A percentile compares a stretch with the other conserved stretches of the same genome.
Conservation (phyloP, 2,888 invertebrate genomes). For the Hyles lineata region DNA sequence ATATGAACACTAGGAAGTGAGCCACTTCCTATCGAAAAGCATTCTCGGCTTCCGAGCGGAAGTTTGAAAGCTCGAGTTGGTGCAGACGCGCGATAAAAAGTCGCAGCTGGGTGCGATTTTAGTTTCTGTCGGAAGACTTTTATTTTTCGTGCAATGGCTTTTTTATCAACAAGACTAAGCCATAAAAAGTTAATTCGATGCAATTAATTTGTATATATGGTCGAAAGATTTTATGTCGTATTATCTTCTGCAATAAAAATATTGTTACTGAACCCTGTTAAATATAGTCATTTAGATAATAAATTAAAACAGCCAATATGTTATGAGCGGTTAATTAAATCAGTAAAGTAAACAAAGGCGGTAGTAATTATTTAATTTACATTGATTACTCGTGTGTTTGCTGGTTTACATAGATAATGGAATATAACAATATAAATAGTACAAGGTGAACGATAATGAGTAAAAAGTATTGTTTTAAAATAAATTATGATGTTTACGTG, state of each 20-base stretch:
- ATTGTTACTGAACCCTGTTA: neutral
- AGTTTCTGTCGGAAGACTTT: neutral
- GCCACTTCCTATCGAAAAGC: conserved; percentile 65
- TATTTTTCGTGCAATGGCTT: neutral
- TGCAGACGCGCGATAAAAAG: conserved; percentile 36
- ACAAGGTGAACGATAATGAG: conserved; percentile 21
- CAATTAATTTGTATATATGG: neutral
- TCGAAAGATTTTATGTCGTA: neutral
- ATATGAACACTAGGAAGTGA: conserved; percentile 54
- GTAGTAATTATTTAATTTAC: conserved; percentile 15
- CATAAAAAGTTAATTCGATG: no score
- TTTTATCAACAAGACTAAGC: neutral
- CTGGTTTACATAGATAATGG: conserved; percentile 18
- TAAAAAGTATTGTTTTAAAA: conserved; percentile 13
- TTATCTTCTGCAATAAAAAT: neutral
- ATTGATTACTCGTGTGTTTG: conserved; percentile 6
- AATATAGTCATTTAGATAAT: neutral
- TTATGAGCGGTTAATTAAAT: neutral
- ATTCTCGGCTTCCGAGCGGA: conserved; percentile 59
- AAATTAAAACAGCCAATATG: neutral
- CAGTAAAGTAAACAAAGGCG: conserved; percentile 11
- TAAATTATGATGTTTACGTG: conserved; percentile 7
- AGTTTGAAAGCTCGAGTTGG: conserved; percentile 42
- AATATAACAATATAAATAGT: conserved; percentile 16
- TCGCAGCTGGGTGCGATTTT: conserved; percentile 2